A percentile compares a stretch with the other conserved stretches of the same genome.
These are phyloP conservation scores for Phrynocephalus vlangalii DNA, from an alignment of 2,797 vertebrate species.

Conservation along the genomic window DNA sequence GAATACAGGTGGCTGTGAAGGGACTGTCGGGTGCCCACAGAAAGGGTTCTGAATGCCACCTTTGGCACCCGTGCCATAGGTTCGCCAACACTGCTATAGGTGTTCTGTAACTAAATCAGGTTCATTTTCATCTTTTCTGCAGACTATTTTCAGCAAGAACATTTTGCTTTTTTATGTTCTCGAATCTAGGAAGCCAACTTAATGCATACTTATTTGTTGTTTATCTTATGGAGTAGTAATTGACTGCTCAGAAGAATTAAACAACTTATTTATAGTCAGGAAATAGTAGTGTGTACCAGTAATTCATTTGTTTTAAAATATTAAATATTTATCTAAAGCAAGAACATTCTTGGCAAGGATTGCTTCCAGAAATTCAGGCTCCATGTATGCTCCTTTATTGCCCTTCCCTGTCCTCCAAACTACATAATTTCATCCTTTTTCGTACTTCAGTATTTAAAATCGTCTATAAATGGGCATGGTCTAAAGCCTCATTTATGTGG, in stretches of 20 bases:
- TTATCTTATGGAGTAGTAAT: not conserved
- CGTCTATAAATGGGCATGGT: not conserved
- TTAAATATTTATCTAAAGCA: constrained; percentile 13
- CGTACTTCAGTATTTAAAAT: not conserved
- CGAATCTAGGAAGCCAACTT: not conserved
- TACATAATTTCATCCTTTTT: not conserved
- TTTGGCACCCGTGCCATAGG: too few relatives aligned
- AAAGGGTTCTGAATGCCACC: too few relatives aligned
- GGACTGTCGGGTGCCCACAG: too few relatives aligned
- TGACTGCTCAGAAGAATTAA: constrained; percentile 2
- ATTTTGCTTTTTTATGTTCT: not conserved
- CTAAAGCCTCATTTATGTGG: not conserved
- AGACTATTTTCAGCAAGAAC: not conserved
- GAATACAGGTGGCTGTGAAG: too few relatives aligned
- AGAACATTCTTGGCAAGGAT: not conserved
- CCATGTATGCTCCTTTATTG: not conserved
- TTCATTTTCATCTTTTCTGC: not conserved
- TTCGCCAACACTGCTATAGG: not conserved
- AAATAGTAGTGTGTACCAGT: not conserved
- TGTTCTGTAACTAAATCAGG: not conserved
- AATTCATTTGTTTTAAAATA: not conserved
- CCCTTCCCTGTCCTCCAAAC: not conserved
- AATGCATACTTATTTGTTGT: not conserved
- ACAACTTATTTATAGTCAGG: not conserved
- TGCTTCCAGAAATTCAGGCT: not conserved